These are phyloP conservation scores for Scolopax bukidnonensis DNA, from an alignment of 2,797 vertebrate species.

Conservation along the genomic window DNA sequence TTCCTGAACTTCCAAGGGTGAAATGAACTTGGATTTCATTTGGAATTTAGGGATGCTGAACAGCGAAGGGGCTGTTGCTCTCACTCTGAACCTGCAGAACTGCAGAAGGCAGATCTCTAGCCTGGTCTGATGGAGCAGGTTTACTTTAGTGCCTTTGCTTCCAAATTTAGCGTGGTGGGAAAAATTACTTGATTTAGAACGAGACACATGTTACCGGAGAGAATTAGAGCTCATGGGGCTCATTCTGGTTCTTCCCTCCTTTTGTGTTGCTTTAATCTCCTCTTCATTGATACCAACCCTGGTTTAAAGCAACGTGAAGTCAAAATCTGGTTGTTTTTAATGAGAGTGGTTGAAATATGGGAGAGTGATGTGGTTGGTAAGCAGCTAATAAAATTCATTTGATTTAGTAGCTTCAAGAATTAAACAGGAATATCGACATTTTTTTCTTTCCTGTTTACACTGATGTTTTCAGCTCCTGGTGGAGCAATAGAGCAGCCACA, in stretches of 20 bases:
- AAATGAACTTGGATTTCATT: not conserved
- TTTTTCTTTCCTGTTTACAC: not conserved
- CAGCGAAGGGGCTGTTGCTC: not conserved
- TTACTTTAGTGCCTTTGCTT: not conserved
- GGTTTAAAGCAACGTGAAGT: not conserved
- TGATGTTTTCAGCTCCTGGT: not conserved
- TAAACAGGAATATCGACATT: not conserved
- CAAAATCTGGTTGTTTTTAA: not conserved
- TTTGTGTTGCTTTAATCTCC: not conserved
- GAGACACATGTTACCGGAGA: conserved; percentile 23
- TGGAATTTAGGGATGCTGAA: not conserved
- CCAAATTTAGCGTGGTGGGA: not conserved
- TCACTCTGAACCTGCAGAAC: not conserved
- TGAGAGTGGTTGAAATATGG: not conserved
- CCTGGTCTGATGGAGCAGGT: not conserved
- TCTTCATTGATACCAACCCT: not conserved
- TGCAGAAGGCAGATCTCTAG: not conserved
- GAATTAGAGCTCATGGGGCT: not conserved
- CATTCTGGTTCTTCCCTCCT: not conserved
- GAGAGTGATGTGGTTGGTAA: not conserved
- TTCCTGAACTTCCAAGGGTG: not conserved
- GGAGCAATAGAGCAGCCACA: not conserved
- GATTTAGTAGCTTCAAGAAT: conserved; percentile 39
- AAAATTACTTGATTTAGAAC: conserved; percentile 8
- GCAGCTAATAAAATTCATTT: conserved; percentile 14